These are phyloP conservation scores for Rhodeus uyekii DNA, from an alignment of 2,797 vertebrate species.

Conservation along the genomic window DNA sequence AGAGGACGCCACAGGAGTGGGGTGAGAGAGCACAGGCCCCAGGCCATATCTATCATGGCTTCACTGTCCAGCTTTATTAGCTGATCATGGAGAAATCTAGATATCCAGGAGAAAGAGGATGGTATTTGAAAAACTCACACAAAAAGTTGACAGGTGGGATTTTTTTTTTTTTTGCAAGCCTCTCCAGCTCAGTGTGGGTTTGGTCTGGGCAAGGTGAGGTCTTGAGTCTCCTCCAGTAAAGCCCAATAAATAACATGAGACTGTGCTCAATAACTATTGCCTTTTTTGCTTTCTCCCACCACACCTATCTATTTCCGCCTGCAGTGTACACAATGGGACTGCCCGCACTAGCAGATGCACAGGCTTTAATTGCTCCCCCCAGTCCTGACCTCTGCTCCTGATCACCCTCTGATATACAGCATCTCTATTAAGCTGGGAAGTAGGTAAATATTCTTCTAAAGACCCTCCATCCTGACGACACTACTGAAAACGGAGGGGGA, in stretches of 20 bases:
- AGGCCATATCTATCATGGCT: constrained; percentile 77
- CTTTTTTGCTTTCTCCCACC: constrained; percentile 60
- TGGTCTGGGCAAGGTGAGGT: not conserved
- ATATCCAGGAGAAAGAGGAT: not conserved
- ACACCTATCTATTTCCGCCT: constrained; percentile 67
- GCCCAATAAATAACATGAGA: constrained; percentile 68
- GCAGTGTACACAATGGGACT: constrained; percentile 65
- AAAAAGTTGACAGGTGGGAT: not conserved
- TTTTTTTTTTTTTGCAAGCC: not conserved
- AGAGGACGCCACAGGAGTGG: constrained; percentile 71
- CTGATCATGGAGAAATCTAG: constrained; percentile 49
- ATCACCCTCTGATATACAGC: constrained; percentile 78
- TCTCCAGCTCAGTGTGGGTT: constrained; percentile 20
- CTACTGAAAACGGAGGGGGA: constrained; percentile 62
- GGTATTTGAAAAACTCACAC: constrained; percentile 1
- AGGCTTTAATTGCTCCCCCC: constrained; percentile 79
- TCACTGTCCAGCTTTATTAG: constrained; percentile 67
- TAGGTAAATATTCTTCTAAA: constrained; percentile 84
- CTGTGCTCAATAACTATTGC: constrained; percentile 63
- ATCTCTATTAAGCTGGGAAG: constrained; percentile 81
- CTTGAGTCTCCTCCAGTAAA: constrained; percentile 53
- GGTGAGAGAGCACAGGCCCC: constrained; percentile 64
- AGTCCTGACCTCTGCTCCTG: constrained; percentile 80
- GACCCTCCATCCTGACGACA: constrained; percentile 72
- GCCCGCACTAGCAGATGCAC: constrained; percentile 69